Base-by-base conservation (phyloP, 2,888 invertebrate genomes). In the Geotrupes spiniger region DNA sequence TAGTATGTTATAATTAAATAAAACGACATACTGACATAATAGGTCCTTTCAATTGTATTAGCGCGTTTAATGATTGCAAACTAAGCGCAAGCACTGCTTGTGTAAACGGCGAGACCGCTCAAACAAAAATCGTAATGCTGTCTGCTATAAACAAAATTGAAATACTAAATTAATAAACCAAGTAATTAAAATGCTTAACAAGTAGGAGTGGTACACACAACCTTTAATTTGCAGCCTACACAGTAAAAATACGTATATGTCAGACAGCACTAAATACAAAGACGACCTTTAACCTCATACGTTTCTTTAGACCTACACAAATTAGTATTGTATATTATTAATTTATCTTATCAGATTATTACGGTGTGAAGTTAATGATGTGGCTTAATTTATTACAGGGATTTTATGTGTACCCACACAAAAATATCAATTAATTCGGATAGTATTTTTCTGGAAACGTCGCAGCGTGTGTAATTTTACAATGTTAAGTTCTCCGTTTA, bases 161-260 rank as follows among this genome's bases (percentile, higher is more conserved):
- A 52, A 52, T 51, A 52, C 52, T 45, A 45, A 48, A 56, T 56
- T 56, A 56, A 56, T 56, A 56, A 52, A 49, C 50, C 48, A 48
- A 50, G 56, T 52, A 56, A 56, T 56, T 56, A 56, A 52, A 56
- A 56, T 52, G 53, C 50, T 46, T 51, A 51, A 47, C 46, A 46
- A 52, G 53, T 46, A 50, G 57, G 57, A 39, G 57, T 52, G 54
- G 46, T 46, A 15, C 42, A 17, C 38, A 48, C 48, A 54, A 56
- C 56, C 51, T 54, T 51, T 51, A 54, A 57, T 57, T 57, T 57
- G 49, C 57, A 43, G 42, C 57, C 57, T 52, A 57, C 57, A 46
- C 57, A 53, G 42, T 46, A 46, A 50, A 51, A 46, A 51, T 53
- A 54, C 50, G 51, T 49, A 49, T 51, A 49, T 44, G 49, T 54